Conservation (phyloP, 2,888 invertebrate species). For the Frankliniella intonsa region DNA sequence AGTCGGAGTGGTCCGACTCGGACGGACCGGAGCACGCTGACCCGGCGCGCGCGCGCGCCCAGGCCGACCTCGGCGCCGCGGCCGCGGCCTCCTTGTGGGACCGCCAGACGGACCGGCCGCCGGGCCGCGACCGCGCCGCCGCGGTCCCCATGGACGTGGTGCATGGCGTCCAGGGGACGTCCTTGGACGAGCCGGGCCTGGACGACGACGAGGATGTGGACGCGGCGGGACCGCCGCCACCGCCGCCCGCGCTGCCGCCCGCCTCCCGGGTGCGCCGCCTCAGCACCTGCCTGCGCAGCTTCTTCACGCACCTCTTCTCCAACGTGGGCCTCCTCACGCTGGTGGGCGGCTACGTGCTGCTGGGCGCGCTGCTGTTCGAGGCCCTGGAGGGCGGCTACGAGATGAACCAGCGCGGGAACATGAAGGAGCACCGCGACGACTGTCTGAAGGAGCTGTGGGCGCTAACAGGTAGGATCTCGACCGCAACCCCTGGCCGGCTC, state of each 20-base stretch:
- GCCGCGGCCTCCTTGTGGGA: neutral
- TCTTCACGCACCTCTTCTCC: slow-evolving; percentile 59
- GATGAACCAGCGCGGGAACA: slow-evolving; percentile 58
- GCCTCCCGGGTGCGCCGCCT: neutral
- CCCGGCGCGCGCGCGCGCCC: neutral
- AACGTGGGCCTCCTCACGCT: slow-evolving; percentile 66
- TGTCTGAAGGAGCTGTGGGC: slow-evolving; percentile 71
- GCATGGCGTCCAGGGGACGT: slow-evolving; percentile 3
- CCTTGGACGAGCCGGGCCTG: neutral
- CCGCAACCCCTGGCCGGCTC: slow-evolving; percentile 28
- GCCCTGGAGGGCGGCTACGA: slow-evolving; percentile 68
- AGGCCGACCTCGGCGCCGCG: neutral
- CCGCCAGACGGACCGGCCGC: neutral
- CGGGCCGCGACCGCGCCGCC: neutral
- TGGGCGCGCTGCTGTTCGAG: slow-evolving; percentile 71
- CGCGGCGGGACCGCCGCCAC: neutral
- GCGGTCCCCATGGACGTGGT: neutral
- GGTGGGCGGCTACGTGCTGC: slow-evolving; percentile 67
- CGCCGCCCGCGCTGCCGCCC: neutral
- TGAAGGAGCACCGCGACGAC: slow-evolving; percentile 61
- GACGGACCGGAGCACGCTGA: neutral
- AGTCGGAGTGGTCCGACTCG: slow-evolving; percentile 7
- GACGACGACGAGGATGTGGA: neutral
- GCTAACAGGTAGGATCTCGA: slow-evolving; percentile 62
- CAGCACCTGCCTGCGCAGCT: slow-evolving; percentile 44